Base-by-base conservation (phyloP, 1,140 invertebrate genomes). In the Lanistes nyassanus region DNA sequence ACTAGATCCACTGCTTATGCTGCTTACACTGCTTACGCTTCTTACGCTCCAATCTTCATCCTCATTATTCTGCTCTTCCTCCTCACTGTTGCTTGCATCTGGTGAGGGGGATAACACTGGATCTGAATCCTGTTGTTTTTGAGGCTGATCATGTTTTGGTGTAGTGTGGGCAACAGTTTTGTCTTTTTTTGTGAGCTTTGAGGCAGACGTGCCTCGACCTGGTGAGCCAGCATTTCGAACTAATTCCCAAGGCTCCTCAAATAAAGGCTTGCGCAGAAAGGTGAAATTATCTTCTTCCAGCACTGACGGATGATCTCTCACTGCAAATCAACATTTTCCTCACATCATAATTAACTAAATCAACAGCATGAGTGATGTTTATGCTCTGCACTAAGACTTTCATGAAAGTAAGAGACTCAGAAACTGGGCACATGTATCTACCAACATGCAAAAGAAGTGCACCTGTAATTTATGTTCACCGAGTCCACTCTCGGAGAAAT, bases 271-370 rank as follows among this genome's bases (percentile, higher is more conserved):
- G 23, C 81, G 76, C 39, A 81, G 76, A 66, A 87, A 85, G 11
- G 82, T 80, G 74, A 87, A 87, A 68, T 84, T 84, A 13, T 82
- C 78, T 26, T 67, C 29, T 3, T 82, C 82, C 51, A 87, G 64
- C 3, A 19, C 11, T 42, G 19, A 37, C 3, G 65, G 65, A 6
- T 39, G 37, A 23, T 66, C 65, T 42, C 23, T 29, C 65, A 66
- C 65, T 66, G 65, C 3, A 66, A 66, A 11, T 36, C 34, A 16
- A 13, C 37, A 39, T 31, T 1, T 36, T 7, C 3, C 6, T 39
- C 36, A 7, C 36, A n/a, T 3, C 21, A 23, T 66, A 11, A 39
- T 42, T 21, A 29, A 65, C 7, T 36, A 36, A 65, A 31, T 6
- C 19, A 21, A 29, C 6, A 37, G 23, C 1, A 31, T 31, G 29